phyloP scores from a whole-genome alignment of 2,888 invertebrate species.

The Actias luna region DNA sequence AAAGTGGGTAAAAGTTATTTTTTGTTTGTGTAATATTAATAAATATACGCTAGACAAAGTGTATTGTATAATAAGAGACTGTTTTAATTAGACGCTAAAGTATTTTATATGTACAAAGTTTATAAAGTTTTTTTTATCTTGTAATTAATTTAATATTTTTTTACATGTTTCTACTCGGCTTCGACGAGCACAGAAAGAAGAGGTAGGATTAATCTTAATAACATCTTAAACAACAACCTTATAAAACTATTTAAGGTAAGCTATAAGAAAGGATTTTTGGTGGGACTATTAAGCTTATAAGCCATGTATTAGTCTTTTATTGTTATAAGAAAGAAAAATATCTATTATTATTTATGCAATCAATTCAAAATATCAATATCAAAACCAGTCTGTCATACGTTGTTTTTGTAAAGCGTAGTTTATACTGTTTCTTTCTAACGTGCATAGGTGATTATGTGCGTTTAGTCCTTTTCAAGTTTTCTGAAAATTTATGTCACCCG shows the following conservation, averaged over 20 bases:
- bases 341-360: no score
- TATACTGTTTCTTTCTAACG: neutral
- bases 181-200: slow-evolving; percentile 60
- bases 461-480: neutral
- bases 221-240: neutral
- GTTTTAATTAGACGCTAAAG: slow-evolving; percentile 11
- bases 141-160: slow-evolving; percentile 15
- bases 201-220: slow-evolving; percentile 46
- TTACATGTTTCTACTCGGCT: slow-evolving; percentile 28
- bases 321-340: no score
- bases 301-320: no score
- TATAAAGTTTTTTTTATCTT: neutral
- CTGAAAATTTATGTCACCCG: neutral
- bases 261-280: neutral
- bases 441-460: neutral
- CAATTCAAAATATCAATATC: no score
- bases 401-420: neutral
- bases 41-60: neutral
- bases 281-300: no score
- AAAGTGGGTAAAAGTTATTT: slow-evolving; percentile 42
- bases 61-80: neutral
- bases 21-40: neutral
- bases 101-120: neutral
- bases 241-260: neutral
- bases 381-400: neutral